Conservation (phyloP, 35 echinoderm and acorn worm genomes). For the Apostichopus parvimensis region DNA sequence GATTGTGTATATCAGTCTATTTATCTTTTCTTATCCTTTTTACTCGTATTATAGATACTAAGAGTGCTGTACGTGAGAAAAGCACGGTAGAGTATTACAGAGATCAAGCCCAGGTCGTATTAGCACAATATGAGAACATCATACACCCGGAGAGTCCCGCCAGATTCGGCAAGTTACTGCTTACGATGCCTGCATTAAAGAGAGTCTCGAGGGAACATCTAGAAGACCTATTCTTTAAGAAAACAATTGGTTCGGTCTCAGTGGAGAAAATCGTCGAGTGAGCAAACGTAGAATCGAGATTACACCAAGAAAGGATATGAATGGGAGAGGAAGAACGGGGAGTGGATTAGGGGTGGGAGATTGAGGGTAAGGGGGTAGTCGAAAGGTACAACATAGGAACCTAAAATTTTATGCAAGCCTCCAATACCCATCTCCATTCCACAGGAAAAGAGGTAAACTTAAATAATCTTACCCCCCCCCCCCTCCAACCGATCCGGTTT, state of each 20-base stretch:
- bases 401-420: too few relatives aligned
- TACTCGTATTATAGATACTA: slow-evolving; percentile 67
- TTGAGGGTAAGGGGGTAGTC: too few relatives aligned
- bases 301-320: too few relatives aligned
- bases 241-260: slow-evolving; percentile 77
- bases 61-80: slow-evolving; percentile 72
- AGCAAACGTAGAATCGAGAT: not conserved
- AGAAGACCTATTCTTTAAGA: slow-evolving; percentile 86
- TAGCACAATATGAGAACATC: slow-evolving; percentile 96
- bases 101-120: slow-evolving; percentile 90
- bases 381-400: too few relatives aligned
- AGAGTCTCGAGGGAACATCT: slow-evolving; percentile 66
- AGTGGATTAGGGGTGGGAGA: too few relatives aligned
- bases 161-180: slow-evolving; percentile 90
- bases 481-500: too few relatives aligned
- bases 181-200: slow-evolving; percentile 88
- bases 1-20: too few relatives aligned
- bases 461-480: too few relatives aligned
- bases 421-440: too few relatives aligned
- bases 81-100: slow-evolving; percentile 92
- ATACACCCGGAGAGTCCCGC: slow-evolving; percentile 92
- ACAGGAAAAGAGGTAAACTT: too few relatives aligned
- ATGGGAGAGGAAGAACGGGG: too few relatives aligned
- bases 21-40: not conserved
- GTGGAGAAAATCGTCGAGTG: slow-evolving; percentile 81